Evolutionary conservation across 2,113 vertebrate species (phyloP).

Genomic region (Pitta sordida): DNA sequence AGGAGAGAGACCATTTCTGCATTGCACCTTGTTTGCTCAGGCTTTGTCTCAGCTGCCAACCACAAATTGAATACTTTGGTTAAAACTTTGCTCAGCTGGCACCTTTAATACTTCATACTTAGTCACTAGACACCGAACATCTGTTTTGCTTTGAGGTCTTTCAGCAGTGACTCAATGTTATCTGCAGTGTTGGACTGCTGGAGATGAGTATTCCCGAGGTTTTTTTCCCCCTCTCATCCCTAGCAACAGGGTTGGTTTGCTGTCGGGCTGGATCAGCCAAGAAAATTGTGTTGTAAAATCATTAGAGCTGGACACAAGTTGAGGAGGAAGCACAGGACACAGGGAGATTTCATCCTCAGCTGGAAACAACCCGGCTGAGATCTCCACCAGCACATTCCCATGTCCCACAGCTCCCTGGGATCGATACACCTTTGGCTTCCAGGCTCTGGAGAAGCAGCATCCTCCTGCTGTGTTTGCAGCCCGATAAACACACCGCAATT

Average conservation of each 20-base stretch:
- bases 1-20: background rate
- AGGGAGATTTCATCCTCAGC: background rate
- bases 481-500: background rate
- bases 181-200: background rate
- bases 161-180: slow-evolving; percentile 38
- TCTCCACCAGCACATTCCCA: background rate
- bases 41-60: background rate
- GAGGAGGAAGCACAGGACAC: background rate
- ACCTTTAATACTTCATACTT: slow-evolving; percentile 23
- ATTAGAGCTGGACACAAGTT: fast-evolving
- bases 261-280: background rate
- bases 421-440: background rate
- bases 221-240: background rate
- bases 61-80: background rate
- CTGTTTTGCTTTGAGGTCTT: slow-evolving; percentile 47
- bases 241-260: background rate
- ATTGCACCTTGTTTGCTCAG: background rate
- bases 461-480: background rate
- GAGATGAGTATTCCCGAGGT: background rate
- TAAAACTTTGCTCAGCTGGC: background rate
- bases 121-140: background rate
- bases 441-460: background rate
- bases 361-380: background rate
- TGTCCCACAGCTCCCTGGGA: background rate
- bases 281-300: background rate